Conservation (phyloP, 2,888 invertebrate species). For the Mallateleia sp. region DNA sequence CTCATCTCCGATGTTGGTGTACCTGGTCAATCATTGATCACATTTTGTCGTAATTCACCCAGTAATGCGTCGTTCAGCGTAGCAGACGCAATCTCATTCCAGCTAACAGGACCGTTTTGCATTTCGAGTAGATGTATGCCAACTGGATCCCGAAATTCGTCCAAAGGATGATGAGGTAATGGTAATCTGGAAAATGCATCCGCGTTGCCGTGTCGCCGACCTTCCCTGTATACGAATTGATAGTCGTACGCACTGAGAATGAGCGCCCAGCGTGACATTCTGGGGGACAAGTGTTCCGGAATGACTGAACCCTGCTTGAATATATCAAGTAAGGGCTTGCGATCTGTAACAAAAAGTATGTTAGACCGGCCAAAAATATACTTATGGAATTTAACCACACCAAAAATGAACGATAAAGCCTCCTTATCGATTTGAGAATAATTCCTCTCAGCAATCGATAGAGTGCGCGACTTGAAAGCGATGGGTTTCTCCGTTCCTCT, state of each 20-base stretch:
- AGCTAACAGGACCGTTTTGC: neutral
- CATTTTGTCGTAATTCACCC: neutral
- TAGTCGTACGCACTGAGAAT: constrained; percentile 34
- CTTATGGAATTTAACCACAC: constrained; percentile 79
- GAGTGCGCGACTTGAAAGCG: constrained; percentile 69
- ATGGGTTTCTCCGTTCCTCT: constrained; percentile 70
- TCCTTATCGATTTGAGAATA: constrained; percentile 81
- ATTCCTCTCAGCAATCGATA: constrained; percentile 67
- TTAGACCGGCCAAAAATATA: constrained; percentile 80
- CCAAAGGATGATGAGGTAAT: constrained; percentile 79
- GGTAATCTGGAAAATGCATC: constrained; percentile 80
- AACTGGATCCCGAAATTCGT: constrained; percentile 19
- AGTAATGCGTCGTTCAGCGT: neutral
- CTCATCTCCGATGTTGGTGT: neutral
- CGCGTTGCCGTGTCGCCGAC: constrained; percentile 7
- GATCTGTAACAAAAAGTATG: constrained; percentile 86
- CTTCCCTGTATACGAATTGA: constrained; percentile 23
- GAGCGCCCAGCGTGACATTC: constrained; percentile 37
- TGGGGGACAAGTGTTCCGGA: constrained; percentile 44
- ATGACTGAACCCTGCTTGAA: constrained; percentile 19
- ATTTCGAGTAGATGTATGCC: constrained; percentile 16
- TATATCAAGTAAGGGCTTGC: constrained; percentile 83
- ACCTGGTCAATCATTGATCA: neutral
- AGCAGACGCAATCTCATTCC: neutral
- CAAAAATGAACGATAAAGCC: constrained; percentile 77